Percentiles rank a stretch among this genome's conserved stretches.
These are phyloP conservation scores for Pungitius pungitius DNA, from an alignment of 2,113 vertebrate species.

Conservation along the genomic window DNA sequence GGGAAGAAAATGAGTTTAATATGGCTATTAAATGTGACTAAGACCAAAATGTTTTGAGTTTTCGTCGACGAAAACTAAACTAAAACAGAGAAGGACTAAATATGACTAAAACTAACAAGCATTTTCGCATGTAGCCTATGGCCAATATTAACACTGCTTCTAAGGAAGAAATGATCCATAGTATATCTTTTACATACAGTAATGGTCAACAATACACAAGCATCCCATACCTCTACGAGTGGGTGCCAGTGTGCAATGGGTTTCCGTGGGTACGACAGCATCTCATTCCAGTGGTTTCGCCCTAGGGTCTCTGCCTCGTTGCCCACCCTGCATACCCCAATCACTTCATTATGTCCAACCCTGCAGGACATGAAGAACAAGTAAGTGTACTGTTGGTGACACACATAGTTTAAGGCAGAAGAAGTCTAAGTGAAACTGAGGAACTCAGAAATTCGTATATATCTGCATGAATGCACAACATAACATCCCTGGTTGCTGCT, in stretches of 20 bases:
- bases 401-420: neutral
- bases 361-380: constrained; percentile 76
- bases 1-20: too few relatives aligned
- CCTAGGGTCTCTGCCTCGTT: constrained; percentile 92
- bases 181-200: too few relatives aligned
- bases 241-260: constrained; percentile 97
- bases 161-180: too few relatives aligned
- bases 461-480: neutral
- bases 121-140: too few relatives aligned
- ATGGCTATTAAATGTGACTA: too few relatives aligned
- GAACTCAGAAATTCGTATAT: neutral
- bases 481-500: too few relatives aligned
- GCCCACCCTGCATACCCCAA: constrained; percentile 96
- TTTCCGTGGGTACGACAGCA: constrained; percentile 94
- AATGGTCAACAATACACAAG: constrained; percentile 36
- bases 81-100: too few relatives aligned
- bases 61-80: too few relatives aligned
- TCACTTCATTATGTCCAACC: constrained; percentile 97
- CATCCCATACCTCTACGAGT: constrained; percentile 88
- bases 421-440: neutral
- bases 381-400: neutral
- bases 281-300: constrained; percentile 97
- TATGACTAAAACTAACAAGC: too few relatives aligned
- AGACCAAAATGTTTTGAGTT: too few relatives aligned
- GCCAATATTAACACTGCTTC: too few relatives aligned